Conservation (phyloP, 1,140 invertebrate genomes). For the Brachionus manjavacas region DNA sequence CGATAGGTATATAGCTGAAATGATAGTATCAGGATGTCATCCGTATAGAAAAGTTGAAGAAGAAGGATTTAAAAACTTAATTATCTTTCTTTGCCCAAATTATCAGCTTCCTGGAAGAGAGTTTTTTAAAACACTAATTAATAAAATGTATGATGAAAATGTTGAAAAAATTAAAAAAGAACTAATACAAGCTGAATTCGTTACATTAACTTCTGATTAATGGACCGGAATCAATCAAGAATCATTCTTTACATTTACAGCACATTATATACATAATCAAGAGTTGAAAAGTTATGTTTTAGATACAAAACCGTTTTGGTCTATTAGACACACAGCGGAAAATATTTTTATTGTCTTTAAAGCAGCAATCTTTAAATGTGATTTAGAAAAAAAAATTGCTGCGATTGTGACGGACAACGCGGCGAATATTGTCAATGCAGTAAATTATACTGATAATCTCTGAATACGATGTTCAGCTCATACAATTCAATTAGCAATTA, state of each 20-base stretch:
- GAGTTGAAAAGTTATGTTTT: constrained; percentile 18
- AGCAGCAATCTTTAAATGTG: too few relatives aligned
- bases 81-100: not conserved
- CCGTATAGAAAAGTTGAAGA: too few relatives aligned
- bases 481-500: constrained; percentile 8
- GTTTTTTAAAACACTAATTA: constrained; percentile 6
- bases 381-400: too few relatives aligned
- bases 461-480: not conserved
- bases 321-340: too few relatives aligned
- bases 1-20: not conserved
- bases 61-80: constrained; percentile 34
- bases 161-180: too few relatives aligned
- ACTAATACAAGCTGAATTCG: too few relatives aligned
- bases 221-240: constrained; percentile 1
- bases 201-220: too few relatives aligned
- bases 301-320: constrained; percentile 15
- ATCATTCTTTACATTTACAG: constrained; percentile 7
- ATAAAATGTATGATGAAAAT: constrained; percentile 32
- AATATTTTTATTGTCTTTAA: too few relatives aligned
- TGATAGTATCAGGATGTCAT: too few relatives aligned
- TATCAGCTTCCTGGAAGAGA: constrained; percentile 13
- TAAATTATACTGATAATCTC: not conserved
- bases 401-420: too few relatives aligned
- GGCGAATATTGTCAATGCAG: too few relatives aligned
- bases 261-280: constrained; percentile 19